These are phyloP conservation scores for Hapalemur alaotrensis DNA, from an alignment of 2,797 vertebrate species.

Conservation along the genomic window DNA sequence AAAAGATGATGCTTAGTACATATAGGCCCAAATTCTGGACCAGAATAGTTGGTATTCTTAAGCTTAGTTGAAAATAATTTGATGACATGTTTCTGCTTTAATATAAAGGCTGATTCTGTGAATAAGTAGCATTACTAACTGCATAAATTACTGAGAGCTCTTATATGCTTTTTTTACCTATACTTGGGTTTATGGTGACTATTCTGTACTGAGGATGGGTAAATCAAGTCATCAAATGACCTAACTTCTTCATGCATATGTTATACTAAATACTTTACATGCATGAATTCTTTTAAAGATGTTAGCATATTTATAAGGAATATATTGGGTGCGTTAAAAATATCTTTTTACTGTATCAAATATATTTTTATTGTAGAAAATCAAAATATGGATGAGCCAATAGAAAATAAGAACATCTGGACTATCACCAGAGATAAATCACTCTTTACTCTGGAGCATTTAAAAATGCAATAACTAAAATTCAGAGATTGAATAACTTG, in stretches of 20 bases:
- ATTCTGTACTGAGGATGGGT: background rate
- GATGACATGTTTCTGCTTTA: background rate
- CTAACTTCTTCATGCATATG: background rate
- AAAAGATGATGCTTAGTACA: background rate
- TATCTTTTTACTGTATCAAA: background rate
- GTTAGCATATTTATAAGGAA: background rate
- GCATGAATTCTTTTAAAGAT: conserved; percentile 5
- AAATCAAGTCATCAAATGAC: background rate
- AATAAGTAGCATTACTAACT: background rate
- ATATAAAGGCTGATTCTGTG: background rate
- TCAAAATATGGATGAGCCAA: conserved; percentile 5
- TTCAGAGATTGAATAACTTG: conserved; percentile 25
- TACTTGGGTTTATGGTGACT: background rate
- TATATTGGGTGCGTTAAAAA: background rate
- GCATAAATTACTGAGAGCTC: background rate
- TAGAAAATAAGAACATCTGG: conserved; percentile 13
- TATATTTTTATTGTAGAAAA: background rate
- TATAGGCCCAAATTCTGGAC: background rate
- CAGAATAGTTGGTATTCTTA: background rate
- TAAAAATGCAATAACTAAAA: conserved; percentile 14
- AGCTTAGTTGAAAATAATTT: conserved; percentile 19
- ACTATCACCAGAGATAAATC: background rate
- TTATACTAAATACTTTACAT: background rate
- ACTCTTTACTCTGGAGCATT: background rate
- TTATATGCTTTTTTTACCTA: background rate